Evolutionary conservation across 2,888 invertebrate species (phyloP).

Genomic region (Drosophila atripex): DNA sequence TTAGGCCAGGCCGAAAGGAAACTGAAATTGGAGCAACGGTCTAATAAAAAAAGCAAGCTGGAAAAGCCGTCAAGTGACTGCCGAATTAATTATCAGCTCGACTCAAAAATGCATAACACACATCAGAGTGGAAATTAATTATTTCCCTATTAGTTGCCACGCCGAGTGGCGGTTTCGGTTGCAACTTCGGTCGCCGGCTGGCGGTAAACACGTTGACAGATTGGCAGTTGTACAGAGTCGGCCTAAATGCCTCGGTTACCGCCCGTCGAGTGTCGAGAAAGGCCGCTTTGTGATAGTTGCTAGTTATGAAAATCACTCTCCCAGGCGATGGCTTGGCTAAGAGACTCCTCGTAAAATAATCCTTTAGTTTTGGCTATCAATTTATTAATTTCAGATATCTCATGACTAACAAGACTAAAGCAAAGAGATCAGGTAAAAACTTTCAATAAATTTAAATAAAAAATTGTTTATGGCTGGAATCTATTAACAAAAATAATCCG

Average conservation of each 20-base stretch:
- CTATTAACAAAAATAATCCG: neutral
- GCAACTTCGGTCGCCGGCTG: constrained; percentile 15
- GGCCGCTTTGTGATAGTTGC: neutral
- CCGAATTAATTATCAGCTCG: constrained; percentile 33
- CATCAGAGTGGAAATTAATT: constrained; percentile 50
- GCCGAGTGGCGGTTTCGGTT: constrained; percentile 20
- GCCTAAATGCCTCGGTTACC: constrained; percentile 38
- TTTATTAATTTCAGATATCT: constrained; percentile 12
- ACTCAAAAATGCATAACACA: constrained; percentile 45
- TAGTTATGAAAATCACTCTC: constrained; percentile 17
- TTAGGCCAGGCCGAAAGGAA: constrained; percentile 14
- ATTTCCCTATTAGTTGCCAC: constrained; percentile 57
- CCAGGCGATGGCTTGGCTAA: constrained; percentile 8
- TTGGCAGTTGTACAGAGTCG: constrained; percentile 44
- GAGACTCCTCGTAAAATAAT: constrained; percentile 17
- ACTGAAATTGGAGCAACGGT: constrained; percentile 11
- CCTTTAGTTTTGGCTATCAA: constrained; percentile 22
- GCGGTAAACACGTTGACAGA: constrained; percentile 46
- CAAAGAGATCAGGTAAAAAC: neutral
- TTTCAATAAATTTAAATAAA: neutral
- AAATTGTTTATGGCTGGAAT: neutral
- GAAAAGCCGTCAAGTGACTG: constrained; percentile 30
- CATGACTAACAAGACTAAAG: neutral
- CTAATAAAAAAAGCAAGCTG: neutral
- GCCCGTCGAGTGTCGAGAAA: constrained; percentile 15